Conservation (phyloP, 2,888 invertebrate genomes). For the Acrocyrtus sp. region DNA sequence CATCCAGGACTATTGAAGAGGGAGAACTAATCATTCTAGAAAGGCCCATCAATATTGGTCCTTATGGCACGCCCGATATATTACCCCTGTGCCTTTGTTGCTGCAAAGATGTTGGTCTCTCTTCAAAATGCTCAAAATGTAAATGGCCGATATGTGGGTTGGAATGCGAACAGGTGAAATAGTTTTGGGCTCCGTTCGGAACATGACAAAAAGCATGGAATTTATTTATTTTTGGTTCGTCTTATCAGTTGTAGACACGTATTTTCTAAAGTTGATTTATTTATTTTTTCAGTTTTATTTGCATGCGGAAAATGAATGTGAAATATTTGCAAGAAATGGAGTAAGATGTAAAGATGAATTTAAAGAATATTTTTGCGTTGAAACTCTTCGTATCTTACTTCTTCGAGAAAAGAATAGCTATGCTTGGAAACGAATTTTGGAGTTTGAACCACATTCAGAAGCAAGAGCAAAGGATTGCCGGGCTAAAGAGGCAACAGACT, state of each 20-base stretch:
- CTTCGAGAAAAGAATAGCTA: slow-evolving; percentile 11
- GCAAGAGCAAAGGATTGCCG: slow-evolving; percentile 13
- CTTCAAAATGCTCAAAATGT: slow-evolving; percentile 47
- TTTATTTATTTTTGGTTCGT: neutral
- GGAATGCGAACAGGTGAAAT: slow-evolving; percentile 47
- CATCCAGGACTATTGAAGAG: slow-evolving; percentile 39
- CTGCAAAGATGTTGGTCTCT: slow-evolving; percentile 42
- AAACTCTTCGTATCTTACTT: slow-evolving; percentile 40
- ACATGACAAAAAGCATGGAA: too few species aligned
- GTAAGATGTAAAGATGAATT: slow-evolving; percentile 19
- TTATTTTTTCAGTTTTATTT: slow-evolving; percentile 11
- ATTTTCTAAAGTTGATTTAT: neutral
- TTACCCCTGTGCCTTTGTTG: slow-evolving; percentile 48
- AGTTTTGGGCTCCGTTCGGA: neutral
- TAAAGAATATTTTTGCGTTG: slow-evolving; percentile 48
- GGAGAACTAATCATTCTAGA: slow-evolving; percentile 51
- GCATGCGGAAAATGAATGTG: slow-evolving; percentile 52
- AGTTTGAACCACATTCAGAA: slow-evolving; percentile 44
- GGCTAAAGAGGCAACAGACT: slow-evolving; percentile 15
- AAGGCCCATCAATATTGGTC: slow-evolving; percentile 27
- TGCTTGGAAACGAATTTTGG: slow-evolving; percentile 40
- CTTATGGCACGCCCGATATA: slow-evolving; percentile 44
- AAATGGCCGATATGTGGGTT: slow-evolving; percentile 42
- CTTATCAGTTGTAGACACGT: neutral
- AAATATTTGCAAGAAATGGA: slow-evolving; percentile 27